A percentile compares a stretch with the other conserved stretches of the same genome.
phyloP scores from a whole-genome alignment of 2,797 vertebrate species.

The Xiphorhynchus erythropygius region DNA sequence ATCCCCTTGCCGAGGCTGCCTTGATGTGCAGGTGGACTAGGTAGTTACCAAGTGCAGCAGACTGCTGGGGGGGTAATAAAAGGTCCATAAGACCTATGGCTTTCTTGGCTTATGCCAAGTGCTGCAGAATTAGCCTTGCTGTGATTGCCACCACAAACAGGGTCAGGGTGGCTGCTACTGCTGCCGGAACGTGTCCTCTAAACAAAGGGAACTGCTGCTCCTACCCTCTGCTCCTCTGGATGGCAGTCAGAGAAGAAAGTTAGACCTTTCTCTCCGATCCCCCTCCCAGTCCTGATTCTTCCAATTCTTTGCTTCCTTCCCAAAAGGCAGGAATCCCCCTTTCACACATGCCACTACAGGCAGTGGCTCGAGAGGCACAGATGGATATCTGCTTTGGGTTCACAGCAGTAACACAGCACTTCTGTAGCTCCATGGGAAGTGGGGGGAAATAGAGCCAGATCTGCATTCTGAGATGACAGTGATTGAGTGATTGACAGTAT shows the following conservation, averaged over 20 bases:
- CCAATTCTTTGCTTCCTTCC: not conserved
- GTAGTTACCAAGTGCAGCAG: not conserved
- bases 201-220: not conserved
- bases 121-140: not conserved
- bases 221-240: not conserved
- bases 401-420: not conserved
- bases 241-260: not conserved
- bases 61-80: not conserved
- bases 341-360: not conserved
- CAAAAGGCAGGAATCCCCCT: not conserved
- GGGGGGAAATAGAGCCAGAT: not conserved
- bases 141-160: not conserved
- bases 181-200: not conserved
- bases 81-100: not conserved
- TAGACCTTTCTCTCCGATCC: not conserved
- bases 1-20: not conserved
- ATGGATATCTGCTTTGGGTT: not conserved
- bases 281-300: not conserved
- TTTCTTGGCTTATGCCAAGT: not conserved
- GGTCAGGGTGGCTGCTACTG: not conserved
- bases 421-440: not conserved
- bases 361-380: not conserved
- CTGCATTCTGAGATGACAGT: not conserved
- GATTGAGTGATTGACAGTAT: not conserved
- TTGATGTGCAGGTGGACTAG: slow-evolving; percentile 12